A percentile compares a stretch with the other conserved stretches of the same genome.
phyloP scores from a whole-genome alignment of 2,888 invertebrate genomes.

The Gisinianus flammeolus region DNA sequence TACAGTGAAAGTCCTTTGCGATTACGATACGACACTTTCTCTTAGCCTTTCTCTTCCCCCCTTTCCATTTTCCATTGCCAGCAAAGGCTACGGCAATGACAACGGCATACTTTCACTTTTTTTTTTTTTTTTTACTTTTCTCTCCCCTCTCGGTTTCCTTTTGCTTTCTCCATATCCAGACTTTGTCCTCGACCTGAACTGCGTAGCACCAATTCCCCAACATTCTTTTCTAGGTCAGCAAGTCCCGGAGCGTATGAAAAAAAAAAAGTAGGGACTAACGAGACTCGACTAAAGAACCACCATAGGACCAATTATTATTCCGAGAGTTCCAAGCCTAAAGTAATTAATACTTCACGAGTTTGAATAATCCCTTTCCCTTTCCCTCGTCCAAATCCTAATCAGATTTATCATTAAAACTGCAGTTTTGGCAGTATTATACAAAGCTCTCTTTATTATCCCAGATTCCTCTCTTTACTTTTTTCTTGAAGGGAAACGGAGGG shows the following conservation, averaged over 20 bases:
- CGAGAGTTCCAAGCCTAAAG: neutral
- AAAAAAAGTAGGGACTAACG: neutral
- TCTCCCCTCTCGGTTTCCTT: neutral
- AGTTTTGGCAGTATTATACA: neutral
- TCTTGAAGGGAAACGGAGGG: neutral
- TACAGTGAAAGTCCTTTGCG: neutral
- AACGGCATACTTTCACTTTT: too few species aligned
- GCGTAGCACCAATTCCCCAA: too few species aligned
- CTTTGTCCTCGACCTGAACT: too few species aligned
- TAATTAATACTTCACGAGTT: slow-evolving; percentile 23
- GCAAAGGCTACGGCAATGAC: too few species aligned
- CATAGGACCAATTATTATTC: slow-evolving; percentile 28
- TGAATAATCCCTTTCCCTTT: slow-evolving; percentile 9
- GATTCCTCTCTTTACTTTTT: neutral
- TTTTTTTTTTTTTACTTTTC: neutral
- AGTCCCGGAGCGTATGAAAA: neutral
- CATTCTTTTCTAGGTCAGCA: neutral
- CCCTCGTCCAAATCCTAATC: slow-evolving; percentile 4
- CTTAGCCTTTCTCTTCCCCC: neutral
- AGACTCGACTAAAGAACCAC: neutral
- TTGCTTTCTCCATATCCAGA: too few species aligned
- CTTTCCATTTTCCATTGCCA: too few species aligned
- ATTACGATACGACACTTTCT: neutral
- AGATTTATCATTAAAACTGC: slow-evolving; percentile 28
- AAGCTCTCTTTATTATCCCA: neutral